Base-by-base conservation (phyloP, 2,888 invertebrate species). In the Agrotis clavis region DNA sequence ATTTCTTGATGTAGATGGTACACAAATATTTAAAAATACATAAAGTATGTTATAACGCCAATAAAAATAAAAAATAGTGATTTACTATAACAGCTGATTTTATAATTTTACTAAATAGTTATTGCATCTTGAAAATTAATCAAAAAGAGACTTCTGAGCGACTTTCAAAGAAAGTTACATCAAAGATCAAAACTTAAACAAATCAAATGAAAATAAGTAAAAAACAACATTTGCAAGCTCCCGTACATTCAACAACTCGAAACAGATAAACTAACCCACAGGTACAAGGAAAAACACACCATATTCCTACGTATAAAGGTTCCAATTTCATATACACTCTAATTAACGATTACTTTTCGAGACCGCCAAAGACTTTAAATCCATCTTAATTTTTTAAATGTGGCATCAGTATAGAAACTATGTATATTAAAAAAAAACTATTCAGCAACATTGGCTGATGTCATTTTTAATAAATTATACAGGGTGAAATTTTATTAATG, bases 221-320 rank as follows among this genome's bases (percentile, higher is more conserved):
- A 68, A 21, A 30, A 53, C 65, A 81, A 71, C 71, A 68, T 67
- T 64, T 0, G 47, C 4, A 62, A 63, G 41, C 14, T 21, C 50
- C 11, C 53, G 3, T 41, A 48, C 62, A 61, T 45, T 63, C 18
- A 62, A 56, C 30, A 63, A 62, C 66, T 72, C 67, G 56, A 86
- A 84, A 77, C 80, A 70, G 71, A 80, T 75, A 85, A 74, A 77
- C 77, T 83, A 69, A 79, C 77, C 82, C 85, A 86, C 86, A 88
- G 87, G 84, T 88, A 86, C 87, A 88, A 76, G 65, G 73, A 86
- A 74, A 89, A 90, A 88, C 87, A 86, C 81, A 84, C 86, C 82
- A 80, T 86, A 86, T 85, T 72, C 57, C 71, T 78, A 86, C 56
- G 67, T 67, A 48, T 41, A 82, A 71, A 84, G 45, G 75, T 69